These are phyloP conservation scores for Phanerotoma sp. DNA, from an alignment of 2,888 invertebrate species.

Conservation along the genomic window DNA sequence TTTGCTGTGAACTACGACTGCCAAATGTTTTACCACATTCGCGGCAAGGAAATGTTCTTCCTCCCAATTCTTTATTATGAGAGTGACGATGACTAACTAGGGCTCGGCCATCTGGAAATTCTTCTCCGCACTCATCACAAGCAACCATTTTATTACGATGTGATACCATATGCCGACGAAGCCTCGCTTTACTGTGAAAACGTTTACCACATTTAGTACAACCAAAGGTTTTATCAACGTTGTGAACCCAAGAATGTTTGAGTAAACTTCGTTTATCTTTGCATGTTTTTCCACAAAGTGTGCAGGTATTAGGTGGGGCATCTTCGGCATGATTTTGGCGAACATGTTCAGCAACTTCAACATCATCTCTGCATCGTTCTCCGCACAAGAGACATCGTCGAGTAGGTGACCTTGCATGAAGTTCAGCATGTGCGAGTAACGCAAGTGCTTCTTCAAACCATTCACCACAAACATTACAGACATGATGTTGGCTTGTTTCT, in stretches of 20 bases:
- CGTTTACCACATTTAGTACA: conserved; percentile 72
- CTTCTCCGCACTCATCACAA: conserved; percentile 71
- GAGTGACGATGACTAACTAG: conserved; percentile 72
- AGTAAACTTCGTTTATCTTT: conserved; percentile 68
- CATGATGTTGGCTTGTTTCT: conserved; percentile 60
- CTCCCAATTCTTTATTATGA: conserved; percentile 60
- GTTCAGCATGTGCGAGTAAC: conserved; percentile 76
- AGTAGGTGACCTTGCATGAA: conserved; percentile 64
- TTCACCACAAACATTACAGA: conserved; percentile 80
- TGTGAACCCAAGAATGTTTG: conserved; percentile 72
- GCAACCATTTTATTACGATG: conserved; percentile 71
- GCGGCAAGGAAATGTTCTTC: conserved; percentile 75
- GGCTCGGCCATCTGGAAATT: conserved; percentile 70
- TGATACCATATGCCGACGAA: conserved; percentile 67
- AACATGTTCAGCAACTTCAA: conserved; percentile 66
- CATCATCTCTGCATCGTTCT: conserved; percentile 65
- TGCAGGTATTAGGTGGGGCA: conserved; percentile 67
- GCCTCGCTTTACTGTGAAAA: conserved; percentile 69
- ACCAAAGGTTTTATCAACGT: conserved; percentile 64
- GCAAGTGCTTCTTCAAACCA: conserved; percentile 75
- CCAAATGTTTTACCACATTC: conserved; percentile 87
- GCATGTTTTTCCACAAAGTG: conserved; percentile 69
- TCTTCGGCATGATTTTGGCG: conserved; percentile 63
- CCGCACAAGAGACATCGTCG: conserved; percentile 68
- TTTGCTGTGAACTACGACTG: conserved; percentile 82